Conservation (phyloP, 2,888 invertebrate species). For the Pimpla rufipes region DNA sequence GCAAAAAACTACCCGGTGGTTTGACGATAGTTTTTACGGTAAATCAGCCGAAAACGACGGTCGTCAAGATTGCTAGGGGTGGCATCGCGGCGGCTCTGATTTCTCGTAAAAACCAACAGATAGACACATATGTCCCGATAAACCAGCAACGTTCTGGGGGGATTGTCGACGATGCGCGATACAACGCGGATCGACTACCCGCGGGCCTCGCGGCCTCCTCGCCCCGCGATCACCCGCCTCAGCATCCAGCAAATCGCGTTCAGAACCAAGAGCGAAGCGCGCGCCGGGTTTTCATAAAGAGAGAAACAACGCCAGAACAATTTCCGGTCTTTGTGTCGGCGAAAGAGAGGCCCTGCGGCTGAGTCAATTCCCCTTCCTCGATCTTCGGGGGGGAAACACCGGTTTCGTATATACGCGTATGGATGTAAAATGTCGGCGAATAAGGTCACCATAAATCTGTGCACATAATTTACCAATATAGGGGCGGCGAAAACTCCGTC, state of each 20-base stretch:
- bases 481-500: conserved; percentile 77
- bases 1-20: too few relatives aligned
- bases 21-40: too few relatives aligned
- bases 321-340: conserved; percentile 41
- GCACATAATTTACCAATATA: conserved; percentile 56
- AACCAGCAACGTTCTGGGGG: too few relatives aligned
- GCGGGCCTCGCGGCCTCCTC: neutral
- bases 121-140: too few relatives aligned
- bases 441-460: neutral
- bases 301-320: conserved; percentile 56
- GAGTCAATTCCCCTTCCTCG: too few relatives aligned
- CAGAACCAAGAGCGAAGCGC: conserved; percentile 35
- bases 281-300: conserved; percentile 46
- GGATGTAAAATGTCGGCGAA: neutral
- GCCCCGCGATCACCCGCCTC: conserved; percentile 22
- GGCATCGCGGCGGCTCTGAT: too few relatives aligned
- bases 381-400: neutral
- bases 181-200: too few relatives aligned
- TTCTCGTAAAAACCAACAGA: too few relatives aligned
- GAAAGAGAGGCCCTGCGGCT: conserved; percentile 20
- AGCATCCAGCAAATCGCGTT: conserved; percentile 65
- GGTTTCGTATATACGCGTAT: neutral
- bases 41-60: too few relatives aligned
- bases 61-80: too few relatives aligned
- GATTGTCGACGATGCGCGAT: too few relatives aligned